Conservation (phyloP, 2,113 vertebrate species). For the Edolisoma coerulescens region DNA sequence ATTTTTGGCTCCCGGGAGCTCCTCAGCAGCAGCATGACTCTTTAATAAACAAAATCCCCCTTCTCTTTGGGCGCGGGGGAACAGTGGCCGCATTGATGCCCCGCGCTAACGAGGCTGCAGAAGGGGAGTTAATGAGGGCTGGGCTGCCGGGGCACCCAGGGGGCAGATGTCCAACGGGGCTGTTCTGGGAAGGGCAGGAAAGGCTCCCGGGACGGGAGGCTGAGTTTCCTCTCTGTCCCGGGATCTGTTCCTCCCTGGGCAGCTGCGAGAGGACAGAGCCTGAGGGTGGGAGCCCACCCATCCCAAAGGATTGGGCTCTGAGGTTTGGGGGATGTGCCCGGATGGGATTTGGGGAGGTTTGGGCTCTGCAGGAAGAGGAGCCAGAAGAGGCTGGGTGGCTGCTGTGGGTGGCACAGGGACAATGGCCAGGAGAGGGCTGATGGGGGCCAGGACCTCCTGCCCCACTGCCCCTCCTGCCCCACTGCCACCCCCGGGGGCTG, state of each 20-base stretch:
- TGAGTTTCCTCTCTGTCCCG: neutral
- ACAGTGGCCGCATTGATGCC: constrained; percentile 31
- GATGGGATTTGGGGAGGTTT: neutral
- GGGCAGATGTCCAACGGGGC: no score
- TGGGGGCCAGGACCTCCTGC: neutral
- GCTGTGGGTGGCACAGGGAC: neutral
- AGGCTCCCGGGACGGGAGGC: neutral
- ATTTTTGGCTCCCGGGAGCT: neutral
- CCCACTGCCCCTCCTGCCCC: neutral
- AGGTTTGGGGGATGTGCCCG: neutral
- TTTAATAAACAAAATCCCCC: constrained; percentile 38
- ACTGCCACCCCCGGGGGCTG: neutral
- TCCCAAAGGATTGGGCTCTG: neutral
- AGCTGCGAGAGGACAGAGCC: neutral
- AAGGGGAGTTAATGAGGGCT: neutral
- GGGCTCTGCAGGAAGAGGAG: neutral
- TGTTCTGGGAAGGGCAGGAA: constrained; percentile 35
- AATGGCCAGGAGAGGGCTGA: neutral
- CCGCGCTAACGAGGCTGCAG: neutral
- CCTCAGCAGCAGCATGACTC: constrained; percentile 29
- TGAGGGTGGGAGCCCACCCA: neutral
- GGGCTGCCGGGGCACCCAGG: neutral
- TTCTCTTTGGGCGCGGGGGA: neutral
- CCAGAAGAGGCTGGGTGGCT: neutral
- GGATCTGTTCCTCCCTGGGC: neutral